Conservation (phyloP, 2,113 vertebrate species). For the Calidris pygmaea region DNA sequence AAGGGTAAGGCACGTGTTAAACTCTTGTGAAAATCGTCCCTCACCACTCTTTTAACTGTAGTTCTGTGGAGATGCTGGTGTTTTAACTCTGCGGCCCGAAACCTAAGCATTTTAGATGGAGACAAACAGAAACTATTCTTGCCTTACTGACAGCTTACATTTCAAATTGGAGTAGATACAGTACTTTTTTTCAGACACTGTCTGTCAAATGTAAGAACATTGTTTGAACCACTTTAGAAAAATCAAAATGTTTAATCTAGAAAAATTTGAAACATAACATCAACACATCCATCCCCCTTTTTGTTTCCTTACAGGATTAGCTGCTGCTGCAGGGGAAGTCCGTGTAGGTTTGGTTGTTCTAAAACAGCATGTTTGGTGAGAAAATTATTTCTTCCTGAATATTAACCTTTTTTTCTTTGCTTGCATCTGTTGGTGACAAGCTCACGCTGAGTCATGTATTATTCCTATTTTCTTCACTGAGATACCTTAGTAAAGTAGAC, state of each 20-base stretch:
- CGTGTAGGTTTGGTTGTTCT: neutral
- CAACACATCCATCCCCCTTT: neutral
- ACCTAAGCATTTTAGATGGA: neutral
- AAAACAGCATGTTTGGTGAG: neutral
- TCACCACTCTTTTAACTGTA: neutral
- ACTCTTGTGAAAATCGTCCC: neutral
- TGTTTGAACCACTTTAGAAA: neutral
- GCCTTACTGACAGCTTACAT: neutral
- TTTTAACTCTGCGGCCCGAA: neutral
- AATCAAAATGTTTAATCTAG: slow-evolving; percentile 21
- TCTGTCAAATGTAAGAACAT: neutral
- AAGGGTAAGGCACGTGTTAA: neutral
- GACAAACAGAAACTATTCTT: neutral
- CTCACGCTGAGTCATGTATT: neutral
- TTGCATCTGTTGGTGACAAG: neutral
- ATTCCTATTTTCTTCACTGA: neutral
- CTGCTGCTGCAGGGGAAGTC: neutral
- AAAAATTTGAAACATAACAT: neutral
- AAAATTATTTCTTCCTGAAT: neutral
- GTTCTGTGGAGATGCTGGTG: neutral
- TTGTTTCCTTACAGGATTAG: neutral
- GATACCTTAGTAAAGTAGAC: neutral
- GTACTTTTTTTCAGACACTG: neutral
- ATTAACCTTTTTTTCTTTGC: neutral
- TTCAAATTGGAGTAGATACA: neutral